A percentile compares a stretch with the other conserved stretches of the same genome.
Evolutionary conservation across 2,888 invertebrate genomes (phyloP).

Genomic region (Maniola hyperantus): DNA sequence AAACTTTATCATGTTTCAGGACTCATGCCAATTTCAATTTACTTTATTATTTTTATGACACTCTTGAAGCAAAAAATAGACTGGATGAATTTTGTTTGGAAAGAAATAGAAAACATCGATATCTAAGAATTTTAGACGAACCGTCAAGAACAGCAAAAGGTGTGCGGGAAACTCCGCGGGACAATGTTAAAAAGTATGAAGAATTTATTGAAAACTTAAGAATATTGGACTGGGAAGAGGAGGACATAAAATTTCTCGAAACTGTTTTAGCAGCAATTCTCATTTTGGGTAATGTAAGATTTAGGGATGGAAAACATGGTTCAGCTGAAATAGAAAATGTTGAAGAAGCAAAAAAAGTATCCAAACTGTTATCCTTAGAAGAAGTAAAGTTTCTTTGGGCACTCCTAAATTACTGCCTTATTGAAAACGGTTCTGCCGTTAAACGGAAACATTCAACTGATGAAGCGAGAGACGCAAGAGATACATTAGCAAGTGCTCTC

Average conservation of each 20-base stretch:
- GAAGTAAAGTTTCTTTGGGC: conserved; percentile 93
- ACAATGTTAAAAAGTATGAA: conserved; percentile 85
- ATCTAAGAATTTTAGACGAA: conserved; percentile 85
- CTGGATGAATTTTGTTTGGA: conserved; percentile 87
- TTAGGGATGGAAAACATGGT: conserved; percentile 85
- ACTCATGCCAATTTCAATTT: conserved; percentile 94
- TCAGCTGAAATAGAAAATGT: conserved; percentile 88
- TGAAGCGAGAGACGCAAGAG: conserved; percentile 92
- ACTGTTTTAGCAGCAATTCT: conserved; percentile 89
- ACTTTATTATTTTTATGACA: conserved; percentile 95
- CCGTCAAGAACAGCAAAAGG: conserved; percentile 82
- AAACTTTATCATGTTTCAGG: conserved; percentile 73
- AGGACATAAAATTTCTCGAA: conserved; percentile 87
- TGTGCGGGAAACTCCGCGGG: conserved; percentile 84
- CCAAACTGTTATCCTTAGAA: conserved; percentile 89
- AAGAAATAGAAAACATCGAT: conserved; percentile 87
- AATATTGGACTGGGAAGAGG: conserved; percentile 87
- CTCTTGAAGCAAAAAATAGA: conserved; percentile 86
- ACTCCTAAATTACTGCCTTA: conserved; percentile 92
- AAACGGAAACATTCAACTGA: conserved; percentile 87
- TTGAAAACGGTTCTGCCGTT: conserved; percentile 88
- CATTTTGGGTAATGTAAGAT: conserved; percentile 90
- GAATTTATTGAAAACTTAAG: conserved; percentile 85
- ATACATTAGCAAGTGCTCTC: conserved; percentile 92
- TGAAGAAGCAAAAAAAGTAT: conserved; percentile 87